These are phyloP conservation scores for Argentina silus DNA, from an alignment of 2,797 vertebrate genomes.

Conservation along the genomic window DNA sequence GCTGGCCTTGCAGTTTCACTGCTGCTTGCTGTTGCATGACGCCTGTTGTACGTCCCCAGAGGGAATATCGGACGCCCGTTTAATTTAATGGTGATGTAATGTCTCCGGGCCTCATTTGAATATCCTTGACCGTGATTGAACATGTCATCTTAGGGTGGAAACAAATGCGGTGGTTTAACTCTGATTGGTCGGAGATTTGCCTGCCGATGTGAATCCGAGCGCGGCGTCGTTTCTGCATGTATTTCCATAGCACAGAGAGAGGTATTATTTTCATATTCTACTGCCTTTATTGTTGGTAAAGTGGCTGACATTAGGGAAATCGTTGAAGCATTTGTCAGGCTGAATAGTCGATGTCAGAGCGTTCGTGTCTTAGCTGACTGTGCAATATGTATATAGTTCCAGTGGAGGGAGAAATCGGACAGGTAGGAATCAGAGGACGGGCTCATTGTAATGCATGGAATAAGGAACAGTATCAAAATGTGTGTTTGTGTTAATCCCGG, in stretches of 20 bases:
- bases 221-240: not conserved
- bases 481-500: not conserved
- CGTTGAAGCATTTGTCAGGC: conserved; percentile 2
- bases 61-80: not conserved
- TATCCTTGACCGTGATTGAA: conserved; percentile 6
- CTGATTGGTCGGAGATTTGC: conserved; percentile 24
- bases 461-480: not conserved
- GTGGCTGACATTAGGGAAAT: not conserved
- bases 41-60: not conserved
- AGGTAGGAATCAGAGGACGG: not conserved
- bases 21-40: not conserved
- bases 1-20: no score
- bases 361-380: no score
- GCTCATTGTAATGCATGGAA: no score
- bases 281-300: not conserved
- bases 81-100: not conserved
- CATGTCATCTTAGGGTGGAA: not conserved
- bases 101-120: not conserved
- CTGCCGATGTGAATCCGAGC: conserved; percentile 8
- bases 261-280: conserved; percentile 8
- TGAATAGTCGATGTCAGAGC: not conserved
- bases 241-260: not conserved
- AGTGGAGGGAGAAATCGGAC: no score
- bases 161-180: conserved; percentile 23
- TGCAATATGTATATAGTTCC: no score